Evolutionary conservation across 2,797 vertebrate species (phyloP), one percentile per base, ranked within the genome.

Genomic region (Girardinus metallicus): DNA sequence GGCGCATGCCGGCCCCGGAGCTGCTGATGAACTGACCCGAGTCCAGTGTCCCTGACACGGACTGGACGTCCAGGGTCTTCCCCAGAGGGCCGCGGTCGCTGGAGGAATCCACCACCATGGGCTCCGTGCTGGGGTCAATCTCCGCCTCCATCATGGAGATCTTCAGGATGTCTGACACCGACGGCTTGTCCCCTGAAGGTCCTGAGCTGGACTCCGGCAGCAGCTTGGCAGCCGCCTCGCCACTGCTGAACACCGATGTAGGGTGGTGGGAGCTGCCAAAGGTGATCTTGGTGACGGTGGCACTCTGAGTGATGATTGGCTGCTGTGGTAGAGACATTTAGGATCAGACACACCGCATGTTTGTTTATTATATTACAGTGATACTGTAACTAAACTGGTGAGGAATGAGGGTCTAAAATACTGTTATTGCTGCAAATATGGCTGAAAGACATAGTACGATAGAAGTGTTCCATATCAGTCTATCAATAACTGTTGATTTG

Each of bases 131-230:
- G 4, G 97, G 95, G 85, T 98, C 98, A 80, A 97, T 98, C 95
- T 98, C 97, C 36, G 98, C 98, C 96, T 99, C 97, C 97, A 99
- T 97, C 98, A 99, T 96, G 92, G 99, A 99, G 95, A 99, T 99
- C 95, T 98, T 98, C 93, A 99, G 95, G 93, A 97, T 97, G 96
- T 99, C 99, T 0, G 97, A 97, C 91, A 97, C 96, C 0, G 97
- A 96, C 71, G 97, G 89, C 92, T 99, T 98, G 83, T 91, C 94
- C 1, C 83, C 91, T 0, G 90, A 85, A 72, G 96, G 91, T 77
- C 97, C 94, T 4, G 96, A 94, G 95, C 95, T 96, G 82, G 97
- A 96, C 93, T 97, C 96, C 0, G 97, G 96, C 82, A 96, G 91
- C 90, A 96, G 93, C 80, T 97, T 96, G 87, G 97, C 96, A 0